Conservation (phyloP, 1,140 invertebrate genomes). For the Eumaeus atala region DNA sequence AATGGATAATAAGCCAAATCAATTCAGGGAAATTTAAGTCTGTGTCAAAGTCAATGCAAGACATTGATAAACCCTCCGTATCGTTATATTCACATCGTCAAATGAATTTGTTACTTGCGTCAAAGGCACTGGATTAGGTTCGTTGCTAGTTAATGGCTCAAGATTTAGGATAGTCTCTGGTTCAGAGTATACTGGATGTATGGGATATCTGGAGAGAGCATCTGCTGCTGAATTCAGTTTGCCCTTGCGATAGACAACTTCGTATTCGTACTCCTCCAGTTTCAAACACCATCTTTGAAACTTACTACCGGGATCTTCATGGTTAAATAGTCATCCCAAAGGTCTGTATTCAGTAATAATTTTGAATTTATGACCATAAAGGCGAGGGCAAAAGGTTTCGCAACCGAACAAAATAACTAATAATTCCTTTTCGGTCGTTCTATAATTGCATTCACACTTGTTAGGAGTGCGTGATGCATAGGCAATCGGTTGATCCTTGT, state of each 20-base stretch:
- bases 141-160: neutral
- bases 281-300: neutral
- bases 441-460: neutral
- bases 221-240: neutral
- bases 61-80: neutral
- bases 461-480: neutral
- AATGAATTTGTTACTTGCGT: neutral
- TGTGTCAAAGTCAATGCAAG: neutral
- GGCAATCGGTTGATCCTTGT: neutral
- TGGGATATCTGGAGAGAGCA: neutral
- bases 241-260: neutral
- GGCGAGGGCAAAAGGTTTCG: no score
- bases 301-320: neutral
- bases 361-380: no score
- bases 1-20: neutral
- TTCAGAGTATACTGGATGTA: neutral
- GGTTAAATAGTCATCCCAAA: neutral
- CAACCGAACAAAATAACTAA: no score
- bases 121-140: neutral
- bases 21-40: neutral
- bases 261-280: conserved; percentile 8
- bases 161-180: no score
- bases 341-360: neutral
- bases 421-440: neutral
- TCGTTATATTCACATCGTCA: neutral